Base-by-base conservation (phyloP, 2,888 invertebrate species). In the Plagodis dolabraria region DNA sequence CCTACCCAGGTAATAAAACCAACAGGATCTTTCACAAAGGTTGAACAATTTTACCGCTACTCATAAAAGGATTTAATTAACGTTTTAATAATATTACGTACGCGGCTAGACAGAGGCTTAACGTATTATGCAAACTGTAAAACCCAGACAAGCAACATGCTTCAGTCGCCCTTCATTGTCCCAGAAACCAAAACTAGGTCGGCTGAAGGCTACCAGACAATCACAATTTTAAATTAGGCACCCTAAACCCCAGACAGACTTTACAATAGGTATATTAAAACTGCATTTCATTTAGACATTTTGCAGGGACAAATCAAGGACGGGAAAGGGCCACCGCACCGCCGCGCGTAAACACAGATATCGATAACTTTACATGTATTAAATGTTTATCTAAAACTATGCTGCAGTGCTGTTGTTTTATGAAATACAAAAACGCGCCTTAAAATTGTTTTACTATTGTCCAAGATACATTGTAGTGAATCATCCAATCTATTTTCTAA, bases 171-270 rank as follows among this genome's bases (percentile, higher is more conserved):
- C 91, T 90, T 88, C 83, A 72, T 68, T 71, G 86, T 75, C 84
- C 86, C 83, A 86, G 83, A 80, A 82, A 81, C 82, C 69, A 79
- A 81, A 91, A 87, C 78, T 92, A 86, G 92, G 92, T 89, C 92
- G 82, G 53, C 80, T 75, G 82, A 76, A 85, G 86, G 83, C 83
- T 83, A 78, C 83, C 87, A 89, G 90, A 91, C 90, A 85, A 90
- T 90, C 89, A 89, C 84, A 86, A 90, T 89, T 90, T 89, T 83
- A 90, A 91, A 91, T 92, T 85, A 89, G 84, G 72, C 75, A 77
- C 79, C 83, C 80, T 83, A 76, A 74, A 71, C 70, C 71, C 74
- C 76, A 75, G 74, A 74, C 75, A 72, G 73, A 70, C 67, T 77
- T 75, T 75, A 80, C 72, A 76, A 76, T 75, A 71, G 65, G 62